Base-by-base conservation (phyloP, 2,888 invertebrate genomes). In the Galeopsomyia nigrocyanea region DNA sequence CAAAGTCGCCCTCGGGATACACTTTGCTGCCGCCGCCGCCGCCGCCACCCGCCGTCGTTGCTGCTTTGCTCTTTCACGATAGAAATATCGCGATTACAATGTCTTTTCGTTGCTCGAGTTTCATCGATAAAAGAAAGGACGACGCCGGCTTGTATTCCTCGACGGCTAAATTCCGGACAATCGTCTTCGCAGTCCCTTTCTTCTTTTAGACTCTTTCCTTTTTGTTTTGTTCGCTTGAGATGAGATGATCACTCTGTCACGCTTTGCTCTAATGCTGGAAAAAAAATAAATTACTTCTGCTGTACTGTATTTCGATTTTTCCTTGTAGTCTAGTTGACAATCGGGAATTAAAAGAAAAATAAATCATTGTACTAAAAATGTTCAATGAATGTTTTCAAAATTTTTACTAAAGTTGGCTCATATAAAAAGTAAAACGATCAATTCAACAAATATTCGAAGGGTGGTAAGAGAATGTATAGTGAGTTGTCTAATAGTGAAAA, bases 71-170 rank as follows among this genome's bases (percentile, higher is more conserved):
- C 69, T 61, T 47, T 61, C 21, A 39, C 57, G 31, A 26, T n/a
- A 26, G 26, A 53, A 64, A 53, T 39, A 55, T 21, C 64, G 17
- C 57, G 51, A 68, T 68, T 56, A 61, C 60, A 68, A 68, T 68
- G 47, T 56, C 68, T 62, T 68, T 61, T 68, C 46, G 53, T 47
- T 68, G 53, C 49, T 39, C 49, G 17, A n/a, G 17, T 22, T 58
- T 21, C 31, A 51, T 60, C 49, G 55, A 65, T 65, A 65, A 65
- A 46, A 26, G 56, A 22, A 53, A 63, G 22, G 22, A n/a, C n/a
- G n/a, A n/a, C n/a, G 51, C 51, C 51, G 56, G 55, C 57, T 57
- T 57, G 66, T n/a, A n/a, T 66, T 66, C 57, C 19, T 57, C 46
- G 31, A 49, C n/a, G 10, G 51, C 17, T 17, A 66, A 66, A 66